These are phyloP conservation scores for Eulemur rubriventer DNA, from an alignment of 2,797 vertebrate genomes.

Conservation along the genomic window DNA sequence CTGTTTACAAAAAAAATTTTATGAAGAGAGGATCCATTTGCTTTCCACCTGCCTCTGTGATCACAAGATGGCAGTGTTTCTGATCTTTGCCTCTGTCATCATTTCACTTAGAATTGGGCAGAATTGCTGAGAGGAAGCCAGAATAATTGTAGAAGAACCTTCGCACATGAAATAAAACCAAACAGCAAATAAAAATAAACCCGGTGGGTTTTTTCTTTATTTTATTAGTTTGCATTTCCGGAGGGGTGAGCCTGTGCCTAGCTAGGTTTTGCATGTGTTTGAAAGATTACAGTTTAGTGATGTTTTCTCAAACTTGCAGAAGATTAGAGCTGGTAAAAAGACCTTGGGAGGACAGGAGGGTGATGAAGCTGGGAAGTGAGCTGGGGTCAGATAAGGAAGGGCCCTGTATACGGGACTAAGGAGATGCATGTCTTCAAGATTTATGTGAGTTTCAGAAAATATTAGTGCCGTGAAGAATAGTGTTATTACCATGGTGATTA, in stretches of 20 bases:
- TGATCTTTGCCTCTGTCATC: not conserved
- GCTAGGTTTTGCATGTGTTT: not conserved
- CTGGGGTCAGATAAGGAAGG: not conserved
- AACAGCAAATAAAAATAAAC: not conserved
- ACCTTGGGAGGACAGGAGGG: not conserved
- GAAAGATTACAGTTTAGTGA: not conserved
- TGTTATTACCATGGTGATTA: not conserved
- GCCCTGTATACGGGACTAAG: not conserved
- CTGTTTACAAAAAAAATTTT: not conserved
- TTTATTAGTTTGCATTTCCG: not conserved
- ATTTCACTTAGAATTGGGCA: not conserved
- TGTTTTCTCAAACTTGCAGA: not conserved
- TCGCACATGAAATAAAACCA: not conserved
- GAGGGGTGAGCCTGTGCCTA: not conserved
- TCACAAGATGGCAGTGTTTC: slow-evolving; percentile 71
- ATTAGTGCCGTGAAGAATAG: not conserved
- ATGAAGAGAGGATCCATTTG: not conserved
- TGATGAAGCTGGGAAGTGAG: not conserved
- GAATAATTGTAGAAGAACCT: not conserved
- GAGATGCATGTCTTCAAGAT: not conserved
- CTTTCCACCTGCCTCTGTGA: not conserved
- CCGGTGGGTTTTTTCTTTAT: too few relatives aligned
- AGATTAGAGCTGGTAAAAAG: not conserved
- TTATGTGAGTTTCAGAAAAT: not conserved
- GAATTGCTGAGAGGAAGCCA: not conserved